These are phyloP conservation scores for Marisa cornuarietis DNA, from an alignment of 1,140 invertebrate genomes.

Conservation along the genomic window DNA sequence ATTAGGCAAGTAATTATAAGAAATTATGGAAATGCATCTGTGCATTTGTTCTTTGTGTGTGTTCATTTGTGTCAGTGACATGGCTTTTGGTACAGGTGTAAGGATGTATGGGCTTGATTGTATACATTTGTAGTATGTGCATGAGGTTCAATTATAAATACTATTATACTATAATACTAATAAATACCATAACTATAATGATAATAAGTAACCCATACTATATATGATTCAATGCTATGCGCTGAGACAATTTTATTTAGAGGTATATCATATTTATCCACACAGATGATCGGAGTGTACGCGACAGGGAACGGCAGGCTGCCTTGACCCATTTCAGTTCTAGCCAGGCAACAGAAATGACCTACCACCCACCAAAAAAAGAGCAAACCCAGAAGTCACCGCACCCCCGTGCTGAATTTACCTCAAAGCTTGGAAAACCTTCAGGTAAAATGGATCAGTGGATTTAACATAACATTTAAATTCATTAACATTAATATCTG, in stretches of 20 bases:
- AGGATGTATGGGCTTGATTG: too few relatives aligned
- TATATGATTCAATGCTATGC: too few relatives aligned
- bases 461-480: too few relatives aligned
- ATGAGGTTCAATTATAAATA: too few relatives aligned
- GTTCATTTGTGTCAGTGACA: not conserved
- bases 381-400: conserved; percentile 34
- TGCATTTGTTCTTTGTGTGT: not conserved
- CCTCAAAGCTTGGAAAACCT: conserved; percentile 46
- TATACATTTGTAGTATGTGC: too few relatives aligned
- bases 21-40: not conserved
- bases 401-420: conserved; percentile 53
- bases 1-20: conserved; percentile 47
- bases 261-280: too few relatives aligned
- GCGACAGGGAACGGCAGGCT: conserved; percentile 63
- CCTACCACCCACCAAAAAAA: conserved; percentile 29
- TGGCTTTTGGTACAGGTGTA: too few relatives aligned
- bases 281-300: conserved; percentile 64
- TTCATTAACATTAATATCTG: too few relatives aligned
- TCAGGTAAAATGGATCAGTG: conserved; percentile 34
- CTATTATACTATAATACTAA: too few relatives aligned
- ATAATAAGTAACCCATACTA: too few relatives aligned
- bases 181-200: too few relatives aligned
- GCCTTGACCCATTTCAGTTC: conserved; percentile 62
- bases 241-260: too few relatives aligned
- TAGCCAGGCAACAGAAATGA: conserved; percentile 60